Conservation (phyloP, 2,797 vertebrate species). For the Vespertilio murinus region DNA sequence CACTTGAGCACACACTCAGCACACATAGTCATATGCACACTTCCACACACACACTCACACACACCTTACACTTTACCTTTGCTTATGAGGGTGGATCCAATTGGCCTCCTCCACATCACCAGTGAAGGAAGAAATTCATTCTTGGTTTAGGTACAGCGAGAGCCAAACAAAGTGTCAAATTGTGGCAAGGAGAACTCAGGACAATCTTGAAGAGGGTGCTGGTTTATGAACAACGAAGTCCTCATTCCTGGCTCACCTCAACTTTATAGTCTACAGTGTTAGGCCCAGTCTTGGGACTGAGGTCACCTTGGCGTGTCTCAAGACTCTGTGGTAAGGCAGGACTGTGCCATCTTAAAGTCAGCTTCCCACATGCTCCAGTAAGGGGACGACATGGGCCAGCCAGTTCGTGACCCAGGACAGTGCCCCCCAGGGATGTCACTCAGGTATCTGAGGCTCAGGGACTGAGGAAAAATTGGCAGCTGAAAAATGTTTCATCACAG, state of each 20-base stretch:
- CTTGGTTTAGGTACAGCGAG: neutral
- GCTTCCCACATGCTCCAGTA: conserved; percentile 89
- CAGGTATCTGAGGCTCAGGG: conserved; percentile 88
- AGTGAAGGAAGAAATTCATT: neutral
- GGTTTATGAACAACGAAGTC: conserved; percentile 50
- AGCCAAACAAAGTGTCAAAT: conserved; percentile 40
- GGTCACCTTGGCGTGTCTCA: conserved; percentile 86
- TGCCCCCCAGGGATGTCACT: conserved; percentile 84
- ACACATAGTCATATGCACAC: neutral
- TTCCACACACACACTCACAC: neutral
- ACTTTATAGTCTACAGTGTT: conserved; percentile 85
- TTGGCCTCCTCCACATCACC: neutral
- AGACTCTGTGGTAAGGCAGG: conserved; percentile 84
- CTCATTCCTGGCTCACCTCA: conserved; percentile 63
- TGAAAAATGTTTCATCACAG: conserved; percentile 93
- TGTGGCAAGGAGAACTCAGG: conserved; percentile 55
- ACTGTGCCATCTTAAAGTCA: conserved; percentile 89
- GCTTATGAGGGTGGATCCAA: neutral
- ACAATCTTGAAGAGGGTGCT: conserved; percentile 77
- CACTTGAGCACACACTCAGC: neutral
- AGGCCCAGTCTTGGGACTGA: conserved; percentile 85
- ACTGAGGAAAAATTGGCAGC: conserved; percentile 89
- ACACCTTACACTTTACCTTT: neutral
- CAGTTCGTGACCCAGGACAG: conserved; percentile 19
- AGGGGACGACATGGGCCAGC: neutral